These are phyloP conservation scores for Colletes latitarsis DNA, from an alignment of 1,140 invertebrate species.

Conservation along the genomic window DNA sequence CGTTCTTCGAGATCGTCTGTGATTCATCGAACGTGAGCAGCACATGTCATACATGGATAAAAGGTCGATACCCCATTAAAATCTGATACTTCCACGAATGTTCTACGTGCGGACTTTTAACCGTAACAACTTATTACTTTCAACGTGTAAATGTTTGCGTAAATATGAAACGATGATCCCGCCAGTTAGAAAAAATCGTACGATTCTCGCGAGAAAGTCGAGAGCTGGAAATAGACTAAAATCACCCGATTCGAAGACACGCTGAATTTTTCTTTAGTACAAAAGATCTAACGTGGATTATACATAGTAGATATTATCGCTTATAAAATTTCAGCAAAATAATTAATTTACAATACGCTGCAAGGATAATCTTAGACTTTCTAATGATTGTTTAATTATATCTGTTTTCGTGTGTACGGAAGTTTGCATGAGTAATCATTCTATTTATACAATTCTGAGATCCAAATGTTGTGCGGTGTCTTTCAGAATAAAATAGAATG, in stretches of 20 bases:
- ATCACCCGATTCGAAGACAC: neutral
- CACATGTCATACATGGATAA: neutral
- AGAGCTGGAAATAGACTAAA: neutral
- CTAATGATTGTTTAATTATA: too few relatives aligned
- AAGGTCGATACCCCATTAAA: slow-evolving; percentile 9
- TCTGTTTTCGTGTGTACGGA: too few relatives aligned
- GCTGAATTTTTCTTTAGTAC: too few relatives aligned
- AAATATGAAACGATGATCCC: neutral
- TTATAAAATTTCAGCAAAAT: too few relatives aligned
- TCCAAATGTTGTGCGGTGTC: too few relatives aligned
- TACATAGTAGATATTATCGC: too few relatives aligned
- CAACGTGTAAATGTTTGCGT: neutral
- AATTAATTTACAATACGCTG: too few relatives aligned
- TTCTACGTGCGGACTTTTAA: neutral
- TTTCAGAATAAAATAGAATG: too few relatives aligned
- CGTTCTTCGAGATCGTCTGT: slow-evolving; percentile 1
- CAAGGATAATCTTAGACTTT: too few relatives aligned
- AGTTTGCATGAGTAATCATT: too few relatives aligned
- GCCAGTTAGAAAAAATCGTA: neutral
- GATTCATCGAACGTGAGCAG: slow-evolving; percentile 29
- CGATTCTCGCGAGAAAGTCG: neutral
- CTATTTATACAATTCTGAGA: too few relatives aligned
- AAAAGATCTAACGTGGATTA: too few relatives aligned
- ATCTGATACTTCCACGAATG: neutral
- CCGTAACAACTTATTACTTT: neutral